Percentiles rank a stretch among this genome's conserved stretches.
These are phyloP conservation scores for Astatoreochromis straeleni DNA, from an alignment of 2,113 vertebrate species.

Conservation along the genomic window DNA sequence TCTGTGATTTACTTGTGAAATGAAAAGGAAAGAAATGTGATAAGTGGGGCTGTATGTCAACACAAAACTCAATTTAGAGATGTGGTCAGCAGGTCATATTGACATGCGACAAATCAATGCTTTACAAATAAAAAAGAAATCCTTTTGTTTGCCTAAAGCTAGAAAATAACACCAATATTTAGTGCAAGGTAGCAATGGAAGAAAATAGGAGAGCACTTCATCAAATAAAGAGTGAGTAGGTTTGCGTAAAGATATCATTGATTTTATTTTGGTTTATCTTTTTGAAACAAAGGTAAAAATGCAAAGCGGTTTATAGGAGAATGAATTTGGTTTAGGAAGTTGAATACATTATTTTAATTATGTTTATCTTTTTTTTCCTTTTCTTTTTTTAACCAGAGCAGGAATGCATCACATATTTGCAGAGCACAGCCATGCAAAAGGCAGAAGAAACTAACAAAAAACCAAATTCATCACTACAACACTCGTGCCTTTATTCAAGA, in stretches of 20 bases:
- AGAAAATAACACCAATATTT: background rate
- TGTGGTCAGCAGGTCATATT: background rate
- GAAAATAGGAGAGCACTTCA: background rate
- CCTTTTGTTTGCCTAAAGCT: background rate
- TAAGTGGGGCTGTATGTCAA: background rate
- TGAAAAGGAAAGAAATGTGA: background rate
- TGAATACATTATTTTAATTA: background rate
- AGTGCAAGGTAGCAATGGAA: background rate
- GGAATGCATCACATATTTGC: background rate
- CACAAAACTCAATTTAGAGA: slow-evolving; percentile 15
- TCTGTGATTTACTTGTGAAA: background rate
- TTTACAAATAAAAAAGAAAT: slow-evolving; percentile 40
- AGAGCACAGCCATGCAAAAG: background rate
- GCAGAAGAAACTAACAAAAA: background rate
- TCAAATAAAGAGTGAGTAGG: background rate
- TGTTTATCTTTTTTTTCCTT: background rate
- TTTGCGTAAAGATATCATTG: background rate
- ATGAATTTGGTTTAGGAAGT: background rate
- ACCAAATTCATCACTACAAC: background rate
- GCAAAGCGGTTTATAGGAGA: background rate
- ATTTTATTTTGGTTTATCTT: background rate
- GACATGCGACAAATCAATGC: background rate
- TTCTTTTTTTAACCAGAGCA: background rate
- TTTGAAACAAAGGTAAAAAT: background rate
- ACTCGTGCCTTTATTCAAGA: background rate